Percentiles rank a stretch among this genome's conserved stretches.
phyloP scores from a whole-genome alignment of 2,888 invertebrate species.

The Cordylochernes scorpioides region DNA sequence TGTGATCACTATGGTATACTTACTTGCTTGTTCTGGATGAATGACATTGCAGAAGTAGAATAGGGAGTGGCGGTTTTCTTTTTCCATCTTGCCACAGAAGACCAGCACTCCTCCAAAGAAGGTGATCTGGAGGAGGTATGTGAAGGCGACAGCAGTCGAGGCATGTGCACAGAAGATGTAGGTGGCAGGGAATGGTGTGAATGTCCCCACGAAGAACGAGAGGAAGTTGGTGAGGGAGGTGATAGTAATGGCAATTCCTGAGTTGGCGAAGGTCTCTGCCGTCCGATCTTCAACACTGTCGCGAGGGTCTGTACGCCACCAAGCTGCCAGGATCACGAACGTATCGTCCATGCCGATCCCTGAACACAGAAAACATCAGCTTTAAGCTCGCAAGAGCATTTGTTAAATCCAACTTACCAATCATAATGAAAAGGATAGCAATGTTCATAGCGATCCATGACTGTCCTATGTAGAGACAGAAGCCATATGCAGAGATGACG shows the following conservation, averaged over 20 bases:
- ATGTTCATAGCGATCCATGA: neutral
- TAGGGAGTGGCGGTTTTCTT: constrained; percentile 50
- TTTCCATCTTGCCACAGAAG: constrained; percentile 63
- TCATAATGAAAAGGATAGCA: neutral
- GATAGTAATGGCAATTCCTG: constrained; percentile 79
- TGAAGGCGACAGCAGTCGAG: constrained; percentile 63
- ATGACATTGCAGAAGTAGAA: too few relatives aligned
- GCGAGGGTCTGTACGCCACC: constrained; percentile 49
- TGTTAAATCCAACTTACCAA: neutral
- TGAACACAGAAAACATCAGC: constrained; percentile 22
- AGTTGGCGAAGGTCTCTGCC: constrained; percentile 63
- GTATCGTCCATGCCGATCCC: constrained; percentile 88
- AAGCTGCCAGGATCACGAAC: constrained; percentile 78
- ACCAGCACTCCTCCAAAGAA: constrained; percentile 76
- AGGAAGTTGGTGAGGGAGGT: constrained; percentile 55
- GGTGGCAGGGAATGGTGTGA: constrained; percentile 68
- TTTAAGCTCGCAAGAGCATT: neutral
- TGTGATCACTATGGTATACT: neutral
- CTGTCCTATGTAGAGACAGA: neutral
- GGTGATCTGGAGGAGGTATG: constrained; percentile 68
- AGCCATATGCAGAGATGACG: neutral
- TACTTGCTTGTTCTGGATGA: neutral
- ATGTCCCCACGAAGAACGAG: constrained; percentile 30
- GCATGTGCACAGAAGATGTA: constrained; percentile 84
- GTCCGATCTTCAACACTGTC: constrained; percentile 51